Conservation (phyloP, 1,140 invertebrate genomes). For the Drosophila sp. region DNA sequence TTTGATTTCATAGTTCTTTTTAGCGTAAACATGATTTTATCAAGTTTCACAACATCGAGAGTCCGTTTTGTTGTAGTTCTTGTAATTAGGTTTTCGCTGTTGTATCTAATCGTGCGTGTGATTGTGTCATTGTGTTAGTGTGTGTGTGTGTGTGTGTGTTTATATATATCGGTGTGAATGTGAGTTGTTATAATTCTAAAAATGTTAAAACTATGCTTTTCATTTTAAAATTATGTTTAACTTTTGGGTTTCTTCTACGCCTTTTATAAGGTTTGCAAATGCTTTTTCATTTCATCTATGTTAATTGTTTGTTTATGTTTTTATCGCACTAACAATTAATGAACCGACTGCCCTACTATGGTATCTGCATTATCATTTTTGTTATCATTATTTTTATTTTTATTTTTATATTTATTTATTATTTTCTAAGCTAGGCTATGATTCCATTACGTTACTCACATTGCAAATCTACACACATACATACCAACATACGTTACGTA, state of each 20-base stretch:
- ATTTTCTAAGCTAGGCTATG: constrained; percentile 68
- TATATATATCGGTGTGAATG: constrained; percentile 22
- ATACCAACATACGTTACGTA: constrained; percentile 30
- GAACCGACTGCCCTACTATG: constrained; percentile 65
- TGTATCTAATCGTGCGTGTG: constrained; percentile 42
- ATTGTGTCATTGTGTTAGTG: constrained; percentile 28
- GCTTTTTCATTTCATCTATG: constrained; percentile 47
- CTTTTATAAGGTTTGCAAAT: constrained; percentile 76
- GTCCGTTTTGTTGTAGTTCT: constrained; percentile 82
- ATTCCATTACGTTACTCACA: constrained; percentile 58
- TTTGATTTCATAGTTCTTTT: constrained; percentile 61
- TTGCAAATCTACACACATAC: constrained; percentile 65
- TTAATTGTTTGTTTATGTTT: constrained; percentile 31
- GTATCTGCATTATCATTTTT: constrained; percentile 5
- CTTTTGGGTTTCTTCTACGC: constrained; percentile 73
- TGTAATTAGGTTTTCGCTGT: constrained; percentile 64
- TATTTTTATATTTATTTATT: constrained; percentile 27
- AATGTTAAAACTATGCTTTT: constrained; percentile 73
- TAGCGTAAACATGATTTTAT: constrained; percentile 84
- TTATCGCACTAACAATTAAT: constrained; percentile 69
- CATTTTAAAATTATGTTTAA: constrained; percentile 82
- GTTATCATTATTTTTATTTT: constrained; percentile 8
- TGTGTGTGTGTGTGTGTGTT: constrained; percentile 26
- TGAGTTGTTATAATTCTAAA: constrained; percentile 58
- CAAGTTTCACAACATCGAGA: constrained; percentile 85